Evolutionary conservation across 2,888 invertebrate species (phyloP).

Genomic region (Drosophila demipolita): DNA sequence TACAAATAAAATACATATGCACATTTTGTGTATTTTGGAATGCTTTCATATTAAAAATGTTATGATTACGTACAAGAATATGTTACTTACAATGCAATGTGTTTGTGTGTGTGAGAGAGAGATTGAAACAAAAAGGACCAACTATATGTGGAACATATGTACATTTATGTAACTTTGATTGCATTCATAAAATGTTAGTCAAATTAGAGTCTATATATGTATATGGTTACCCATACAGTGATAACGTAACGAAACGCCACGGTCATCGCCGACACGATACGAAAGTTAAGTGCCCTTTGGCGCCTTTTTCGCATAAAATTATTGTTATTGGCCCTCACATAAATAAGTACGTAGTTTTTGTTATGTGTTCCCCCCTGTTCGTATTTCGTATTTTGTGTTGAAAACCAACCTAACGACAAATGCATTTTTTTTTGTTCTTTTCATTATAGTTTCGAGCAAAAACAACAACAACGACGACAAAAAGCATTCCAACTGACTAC

Average conservation of each 20-base stretch:
- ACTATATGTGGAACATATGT: background rate
- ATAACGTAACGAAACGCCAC: constrained; percentile 26
- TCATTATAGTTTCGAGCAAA: constrained; percentile 58
- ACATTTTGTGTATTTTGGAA: background rate
- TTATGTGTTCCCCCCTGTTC: constrained; percentile 13
- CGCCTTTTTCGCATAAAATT: constrained; percentile 76
- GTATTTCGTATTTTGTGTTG: constrained; percentile 3
- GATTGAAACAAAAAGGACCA: background rate
- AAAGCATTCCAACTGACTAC: constrained; percentile 57
- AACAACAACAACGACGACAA: constrained; percentile 29
- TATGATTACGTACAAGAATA: background rate
- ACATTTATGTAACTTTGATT: background rate
- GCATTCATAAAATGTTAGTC: background rate
- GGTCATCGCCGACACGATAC: constrained; percentile 56
- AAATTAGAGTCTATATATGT: background rate
- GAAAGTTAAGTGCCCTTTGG: constrained; percentile 71
- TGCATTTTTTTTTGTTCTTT: constrained; percentile 35
- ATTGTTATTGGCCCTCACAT: constrained; percentile 36
- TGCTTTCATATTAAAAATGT: background rate
- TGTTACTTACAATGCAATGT: background rate
- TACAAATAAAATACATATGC: background rate
- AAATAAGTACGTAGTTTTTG: constrained; percentile 16
- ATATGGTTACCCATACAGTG: constrained; percentile 28
- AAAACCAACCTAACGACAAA: constrained; percentile 39
- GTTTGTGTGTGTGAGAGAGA: background rate